phyloP scores from a whole-genome alignment of 1,140 invertebrate species.

The Trinorchestia longiramus region DNA sequence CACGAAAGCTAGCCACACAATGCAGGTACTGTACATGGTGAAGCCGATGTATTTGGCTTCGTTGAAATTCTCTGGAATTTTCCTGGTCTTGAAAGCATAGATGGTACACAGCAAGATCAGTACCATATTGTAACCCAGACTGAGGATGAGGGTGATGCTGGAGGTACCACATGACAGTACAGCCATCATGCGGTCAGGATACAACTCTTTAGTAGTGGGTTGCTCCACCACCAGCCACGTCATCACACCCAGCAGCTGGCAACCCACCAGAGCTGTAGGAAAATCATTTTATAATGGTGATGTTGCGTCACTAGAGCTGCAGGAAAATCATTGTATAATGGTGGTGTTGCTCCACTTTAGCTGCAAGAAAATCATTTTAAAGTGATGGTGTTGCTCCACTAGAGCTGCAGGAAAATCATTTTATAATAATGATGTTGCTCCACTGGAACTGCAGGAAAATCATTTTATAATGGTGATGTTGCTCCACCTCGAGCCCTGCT shows the following conservation, averaged over 20 bases:
- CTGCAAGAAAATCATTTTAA: conserved; percentile 67
- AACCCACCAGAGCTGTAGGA: conserved; percentile 73
- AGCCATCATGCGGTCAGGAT: conserved; percentile 72
- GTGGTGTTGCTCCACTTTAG: no score
- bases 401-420: conserved; percentile 70
- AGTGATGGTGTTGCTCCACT: no score
- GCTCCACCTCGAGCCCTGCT: no score
- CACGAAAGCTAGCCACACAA: conserved; percentile 82
- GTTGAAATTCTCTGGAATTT: conserved; percentile 81
- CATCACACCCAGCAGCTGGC: conserved; percentile 76
- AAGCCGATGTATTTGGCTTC: conserved; percentile 80
- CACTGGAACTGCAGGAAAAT: no score
- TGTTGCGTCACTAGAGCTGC: conserved; percentile 75
- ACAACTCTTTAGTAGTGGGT: conserved; percentile 76
- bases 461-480: no score
- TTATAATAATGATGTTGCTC: no score
- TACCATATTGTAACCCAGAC: conserved; percentile 81
- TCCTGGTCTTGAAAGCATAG: conserved; percentile 82
- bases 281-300: no score
- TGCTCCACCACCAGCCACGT: conserved; percentile 79
- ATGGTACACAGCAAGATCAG: conserved; percentile 78
- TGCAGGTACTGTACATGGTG: conserved; percentile 83
- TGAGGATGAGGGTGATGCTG: conserved; percentile 79
- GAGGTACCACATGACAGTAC: conserved; percentile 80
- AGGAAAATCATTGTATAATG: background rate